phyloP scores from a whole-genome alignment of 2,797 vertebrate species.

The Tokudaia tokunoshimensis region DNA sequence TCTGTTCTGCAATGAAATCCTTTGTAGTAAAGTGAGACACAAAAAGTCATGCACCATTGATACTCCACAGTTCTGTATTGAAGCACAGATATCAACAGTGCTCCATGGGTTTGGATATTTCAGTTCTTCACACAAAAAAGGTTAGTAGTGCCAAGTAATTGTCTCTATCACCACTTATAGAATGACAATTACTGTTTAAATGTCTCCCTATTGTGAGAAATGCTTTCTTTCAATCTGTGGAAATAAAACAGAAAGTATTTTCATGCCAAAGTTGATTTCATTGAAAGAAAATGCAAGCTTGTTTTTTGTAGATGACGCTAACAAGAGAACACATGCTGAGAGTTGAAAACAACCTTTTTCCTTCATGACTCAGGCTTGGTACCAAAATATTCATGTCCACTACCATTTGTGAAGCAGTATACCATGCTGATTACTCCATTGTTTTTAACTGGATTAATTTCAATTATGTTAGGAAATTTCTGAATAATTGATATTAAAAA shows the following conservation, averaged over 20 bases:
- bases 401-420: constrained; percentile 75
- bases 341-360: neutral
- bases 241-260: constrained; percentile 67
- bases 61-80: constrained; percentile 77
- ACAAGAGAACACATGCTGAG: neutral
- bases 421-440: constrained; percentile 77
- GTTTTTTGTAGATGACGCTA: neutral
- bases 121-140: constrained; percentile 61
- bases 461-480: constrained; percentile 69
- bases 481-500: constrained; percentile 72
- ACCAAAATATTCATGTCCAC: constrained; percentile 72
- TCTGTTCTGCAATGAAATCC: constrained; percentile 72
- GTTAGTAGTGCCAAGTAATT: constrained; percentile 33
- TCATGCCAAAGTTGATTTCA: constrained; percentile 51
- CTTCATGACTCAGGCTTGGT: constrained; percentile 37
- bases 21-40: constrained; percentile 77
- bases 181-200: constrained; percentile 57
- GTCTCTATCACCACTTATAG: neutral
- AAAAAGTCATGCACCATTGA: constrained; percentile 79
- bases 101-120: constrained; percentile 80
- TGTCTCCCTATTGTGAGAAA: constrained; percentile 23
- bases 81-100: constrained; percentile 78
- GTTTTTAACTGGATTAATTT: constrained; percentile 64
- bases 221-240: constrained; percentile 1
- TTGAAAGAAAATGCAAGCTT: constrained; percentile 24